A percentile compares a stretch with the other conserved stretches of the same genome.
These are phyloP conservation scores for Sitodiplosis mosellana DNA, from an alignment of 1,140 invertebrate species.

Conservation along the genomic window DNA sequence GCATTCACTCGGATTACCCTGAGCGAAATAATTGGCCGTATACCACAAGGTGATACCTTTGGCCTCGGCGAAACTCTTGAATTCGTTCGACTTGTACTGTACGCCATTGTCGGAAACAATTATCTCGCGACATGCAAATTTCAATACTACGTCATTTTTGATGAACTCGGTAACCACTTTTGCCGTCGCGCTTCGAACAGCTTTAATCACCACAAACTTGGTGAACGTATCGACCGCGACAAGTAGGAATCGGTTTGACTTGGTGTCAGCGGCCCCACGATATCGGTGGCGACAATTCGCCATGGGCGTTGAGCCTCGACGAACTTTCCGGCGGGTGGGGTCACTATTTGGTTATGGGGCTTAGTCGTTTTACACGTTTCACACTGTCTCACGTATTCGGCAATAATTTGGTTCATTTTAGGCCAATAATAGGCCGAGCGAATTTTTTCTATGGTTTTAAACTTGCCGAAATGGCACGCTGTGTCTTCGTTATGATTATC, in stretches of 20 bases:
- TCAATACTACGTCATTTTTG: slow-evolving; percentile 1
- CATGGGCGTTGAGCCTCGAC: neutral
- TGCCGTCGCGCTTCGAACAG: slow-evolving; percentile 1
- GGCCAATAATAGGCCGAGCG: neutral
- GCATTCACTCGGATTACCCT: slow-evolving; percentile 1
- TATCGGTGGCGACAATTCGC: neutral
- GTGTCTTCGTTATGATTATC: neutral
- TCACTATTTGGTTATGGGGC: neutral
- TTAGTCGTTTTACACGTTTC: neutral
- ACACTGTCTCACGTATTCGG: neutral
- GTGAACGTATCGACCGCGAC: slow-evolving; percentile 3
- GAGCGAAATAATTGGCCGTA: slow-evolving; percentile 2
- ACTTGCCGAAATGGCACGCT: neutral
- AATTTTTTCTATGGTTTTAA: neutral
- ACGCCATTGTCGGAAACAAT: slow-evolving; percentile 5
- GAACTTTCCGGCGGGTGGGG: neutral
- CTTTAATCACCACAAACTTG: slow-evolving; percentile 1
- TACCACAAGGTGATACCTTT: slow-evolving; percentile 3
- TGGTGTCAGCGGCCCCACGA: neutral
- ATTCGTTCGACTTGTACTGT: slow-evolving; percentile 1
- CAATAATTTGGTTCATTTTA: neutral
- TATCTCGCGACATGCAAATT: slow-evolving; percentile 4
- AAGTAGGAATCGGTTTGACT: neutral
- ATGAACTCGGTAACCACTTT: neutral
- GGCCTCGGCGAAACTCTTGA: neutral